These are phyloP conservation scores for Stegodyphus dumicola DNA, from an alignment of 1,140 invertebrate genomes.

Conservation along the genomic window DNA sequence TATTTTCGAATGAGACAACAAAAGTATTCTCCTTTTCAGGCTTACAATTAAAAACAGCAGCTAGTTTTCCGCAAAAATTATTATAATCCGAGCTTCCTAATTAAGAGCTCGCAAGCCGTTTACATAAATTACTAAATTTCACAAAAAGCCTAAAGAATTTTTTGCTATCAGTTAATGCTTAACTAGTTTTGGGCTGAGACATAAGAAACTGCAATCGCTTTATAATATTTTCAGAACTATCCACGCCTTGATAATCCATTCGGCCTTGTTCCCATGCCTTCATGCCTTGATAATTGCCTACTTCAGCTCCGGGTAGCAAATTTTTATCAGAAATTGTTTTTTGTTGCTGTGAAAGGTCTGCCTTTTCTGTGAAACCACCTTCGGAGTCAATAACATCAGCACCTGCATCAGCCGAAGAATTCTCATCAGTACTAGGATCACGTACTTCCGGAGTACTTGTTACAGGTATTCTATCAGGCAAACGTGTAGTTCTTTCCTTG, in stretches of 20 bases:
- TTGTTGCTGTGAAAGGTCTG: neutral
- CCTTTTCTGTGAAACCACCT: neutral
- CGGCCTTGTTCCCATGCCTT: slow-evolving; percentile 70
- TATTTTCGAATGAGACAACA: no score
- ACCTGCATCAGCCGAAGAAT: neutral
- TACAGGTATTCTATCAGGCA: neutral
- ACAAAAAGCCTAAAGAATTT: no score
- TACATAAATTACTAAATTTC: no score
- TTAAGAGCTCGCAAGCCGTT: no score
- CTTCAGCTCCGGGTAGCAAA: slow-evolving; percentile 23
- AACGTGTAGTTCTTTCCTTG: neutral
- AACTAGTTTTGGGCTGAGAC: neutral
- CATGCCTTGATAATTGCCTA: slow-evolving; percentile 64
- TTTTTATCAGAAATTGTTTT: neutral
- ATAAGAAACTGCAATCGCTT: slow-evolving; percentile 62
- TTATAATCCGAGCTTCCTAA: no score
- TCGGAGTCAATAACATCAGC: neutral
- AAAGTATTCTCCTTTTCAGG: no score
- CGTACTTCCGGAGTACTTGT: neutral
- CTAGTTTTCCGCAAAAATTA: no score
- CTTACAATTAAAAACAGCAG: no score
- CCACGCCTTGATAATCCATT: slow-evolving; percentile 71
- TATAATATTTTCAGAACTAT: slow-evolving; percentile 71
- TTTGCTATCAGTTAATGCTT: no score
- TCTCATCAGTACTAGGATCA: neutral